phyloP scores from a whole-genome alignment of 2,888 invertebrate species.

The Netelia inedita region DNA sequence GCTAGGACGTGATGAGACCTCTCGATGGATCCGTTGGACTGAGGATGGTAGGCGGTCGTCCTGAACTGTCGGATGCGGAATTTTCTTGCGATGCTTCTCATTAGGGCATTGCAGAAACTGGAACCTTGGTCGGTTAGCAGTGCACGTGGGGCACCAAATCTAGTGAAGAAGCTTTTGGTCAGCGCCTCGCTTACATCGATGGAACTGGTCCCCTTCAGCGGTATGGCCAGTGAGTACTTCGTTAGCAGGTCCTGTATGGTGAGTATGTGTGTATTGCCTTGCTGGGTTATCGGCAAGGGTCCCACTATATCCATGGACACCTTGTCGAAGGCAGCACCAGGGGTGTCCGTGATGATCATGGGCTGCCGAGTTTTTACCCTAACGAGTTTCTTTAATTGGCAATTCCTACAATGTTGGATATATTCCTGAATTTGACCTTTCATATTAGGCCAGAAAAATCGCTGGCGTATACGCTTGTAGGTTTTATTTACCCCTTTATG shows the following conservation, averaged over 20 bases:
- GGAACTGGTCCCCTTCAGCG: too few relatives aligned
- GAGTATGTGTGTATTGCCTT: conserved; percentile 62
- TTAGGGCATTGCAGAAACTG: conserved; percentile 66
- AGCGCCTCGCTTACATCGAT: too few relatives aligned
- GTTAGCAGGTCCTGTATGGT: conserved; percentile 46
- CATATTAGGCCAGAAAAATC: conserved; percentile 49
- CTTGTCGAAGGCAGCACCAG: conserved; percentile 29
- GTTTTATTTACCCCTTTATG: conserved; percentile 5
- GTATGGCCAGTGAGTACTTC: conserved; percentile 24
- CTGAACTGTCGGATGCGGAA: conserved; percentile 36
- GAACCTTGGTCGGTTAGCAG: conserved; percentile 71
- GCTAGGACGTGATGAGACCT: conserved; percentile 63
- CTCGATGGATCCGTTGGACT: conserved; percentile 58
- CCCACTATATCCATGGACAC: conserved; percentile 15
- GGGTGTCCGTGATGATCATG: background rate
- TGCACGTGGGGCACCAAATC: conserved; percentile 51
- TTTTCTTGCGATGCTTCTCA: conserved; percentile 60
- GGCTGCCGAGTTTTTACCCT: too few relatives aligned
- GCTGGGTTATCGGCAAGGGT: conserved; percentile 36
- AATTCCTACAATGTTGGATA: background rate
- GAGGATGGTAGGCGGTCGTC: conserved; percentile 59
- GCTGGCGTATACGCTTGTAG: background rate
- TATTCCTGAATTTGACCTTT: conserved; percentile 41
- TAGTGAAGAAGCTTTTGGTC: background rate
- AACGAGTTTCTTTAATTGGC: background rate